phyloP scores from a whole-genome alignment of 1,140 invertebrate species.

The Drosophila truncata region DNA sequence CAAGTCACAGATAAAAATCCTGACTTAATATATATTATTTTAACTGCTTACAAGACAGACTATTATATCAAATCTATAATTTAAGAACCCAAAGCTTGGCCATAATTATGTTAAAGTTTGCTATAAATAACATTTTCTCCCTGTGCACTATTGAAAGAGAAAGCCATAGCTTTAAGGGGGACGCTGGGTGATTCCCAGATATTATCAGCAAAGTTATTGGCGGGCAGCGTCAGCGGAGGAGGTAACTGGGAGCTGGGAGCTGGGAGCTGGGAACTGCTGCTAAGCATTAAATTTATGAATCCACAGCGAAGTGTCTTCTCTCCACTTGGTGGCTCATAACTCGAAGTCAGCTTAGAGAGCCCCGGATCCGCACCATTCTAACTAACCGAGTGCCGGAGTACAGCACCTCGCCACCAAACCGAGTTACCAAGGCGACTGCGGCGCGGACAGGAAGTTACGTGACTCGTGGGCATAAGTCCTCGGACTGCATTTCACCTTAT shows the following conservation, averaged over 20 bases:
- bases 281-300: slow-evolving; percentile 83
- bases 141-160: slow-evolving; percentile 30
- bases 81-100: too few relatives aligned
- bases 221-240: slow-evolving; percentile 14
- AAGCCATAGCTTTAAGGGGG: slow-evolving; percentile 18
- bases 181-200: slow-evolving; percentile 66
- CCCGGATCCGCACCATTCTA: slow-evolving; percentile 11
- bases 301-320: slow-evolving; percentile 55
- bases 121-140: slow-evolving; percentile 1
- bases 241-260: background rate
- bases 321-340: slow-evolving; percentile 52
- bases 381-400: slow-evolving; percentile 22
- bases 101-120: background rate
- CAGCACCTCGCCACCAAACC: background rate
- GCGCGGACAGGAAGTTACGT: slow-evolving; percentile 73
- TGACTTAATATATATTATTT: background rate
- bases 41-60: background rate
- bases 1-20: background rate
- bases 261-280: slow-evolving; percentile 42
- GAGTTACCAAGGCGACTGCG: slow-evolving; percentile 34
- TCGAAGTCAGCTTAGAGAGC: slow-evolving; percentile 49
- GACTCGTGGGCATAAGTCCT: slow-evolving; percentile 77
- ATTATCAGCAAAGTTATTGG: slow-evolving; percentile 81
- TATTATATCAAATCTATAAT: background rate
- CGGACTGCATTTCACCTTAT: slow-evolving; percentile 61